phyloP scores from a whole-genome alignment of 2,113 vertebrate species.

The Taurulus bubalis region DNA sequence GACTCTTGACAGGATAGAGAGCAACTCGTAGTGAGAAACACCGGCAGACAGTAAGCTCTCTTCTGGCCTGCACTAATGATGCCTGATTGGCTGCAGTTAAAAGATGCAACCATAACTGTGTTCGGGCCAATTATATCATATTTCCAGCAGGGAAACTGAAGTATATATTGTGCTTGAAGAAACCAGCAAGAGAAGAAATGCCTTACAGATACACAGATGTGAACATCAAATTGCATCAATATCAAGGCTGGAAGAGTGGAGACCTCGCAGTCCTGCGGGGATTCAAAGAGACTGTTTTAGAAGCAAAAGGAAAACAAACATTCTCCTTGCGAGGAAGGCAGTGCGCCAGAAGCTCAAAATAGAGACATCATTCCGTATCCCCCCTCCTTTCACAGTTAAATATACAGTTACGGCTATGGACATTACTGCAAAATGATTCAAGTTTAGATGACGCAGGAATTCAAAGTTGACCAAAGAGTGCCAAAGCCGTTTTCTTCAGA shows the following conservation, averaged over 20 bases:
- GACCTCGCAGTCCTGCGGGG: constrained; percentile 50
- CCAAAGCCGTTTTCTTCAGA: constrained; percentile 5
- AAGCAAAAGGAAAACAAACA: constrained; percentile 68
- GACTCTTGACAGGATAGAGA: neutral
- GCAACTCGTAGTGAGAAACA: constrained; percentile 6
- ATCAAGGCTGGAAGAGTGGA: constrained; percentile 62
- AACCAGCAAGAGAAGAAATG: constrained; percentile 59
- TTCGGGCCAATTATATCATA: constrained; percentile 48
- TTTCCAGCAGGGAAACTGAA: constrained; percentile 42
- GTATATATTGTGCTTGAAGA: constrained; percentile 54
- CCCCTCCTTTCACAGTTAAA: neutral
- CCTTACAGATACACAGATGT: constrained; percentile 70
- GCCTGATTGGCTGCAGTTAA: constrained; percentile 22
- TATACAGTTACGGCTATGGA: neutral
- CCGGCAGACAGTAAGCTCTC: neutral
- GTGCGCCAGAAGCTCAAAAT: constrained; percentile 55
- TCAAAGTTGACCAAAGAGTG: constrained; percentile 20
- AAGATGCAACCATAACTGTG: constrained; percentile 25
- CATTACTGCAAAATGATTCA: constrained; percentile 33
- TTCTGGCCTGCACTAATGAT: constrained; percentile 38
- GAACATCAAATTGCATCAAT: constrained; percentile 76
- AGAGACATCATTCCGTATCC: constrained; percentile 30
- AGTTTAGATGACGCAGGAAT: constrained; percentile 25
- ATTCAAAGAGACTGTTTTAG: constrained; percentile 72
- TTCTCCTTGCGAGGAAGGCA: constrained; percentile 51